These are phyloP conservation scores for Xenentodon cancila DNA, from an alignment of 2,797 vertebrate species.

Conservation along the genomic window DNA sequence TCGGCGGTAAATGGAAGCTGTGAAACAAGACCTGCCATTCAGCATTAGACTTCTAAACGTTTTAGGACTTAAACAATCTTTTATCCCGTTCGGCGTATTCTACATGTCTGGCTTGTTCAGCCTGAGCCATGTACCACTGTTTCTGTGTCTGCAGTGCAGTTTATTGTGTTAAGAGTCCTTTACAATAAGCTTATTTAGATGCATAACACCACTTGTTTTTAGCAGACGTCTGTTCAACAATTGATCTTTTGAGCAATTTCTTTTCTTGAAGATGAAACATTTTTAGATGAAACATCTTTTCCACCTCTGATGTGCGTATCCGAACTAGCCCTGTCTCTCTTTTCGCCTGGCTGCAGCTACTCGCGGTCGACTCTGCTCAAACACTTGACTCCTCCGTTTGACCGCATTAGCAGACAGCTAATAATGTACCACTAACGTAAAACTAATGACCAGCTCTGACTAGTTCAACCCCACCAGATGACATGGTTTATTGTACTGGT, in stretches of 20 bases:
- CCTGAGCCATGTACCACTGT: slow-evolving; percentile 13
- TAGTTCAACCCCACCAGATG: no score
- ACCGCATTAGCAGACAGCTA: not conserved
- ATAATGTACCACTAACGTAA: not conserved
- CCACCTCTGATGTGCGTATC: not conserved
- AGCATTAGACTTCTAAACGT: slow-evolving; percentile 61
- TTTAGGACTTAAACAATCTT: slow-evolving; percentile 33
- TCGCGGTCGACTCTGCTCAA: not conserved
- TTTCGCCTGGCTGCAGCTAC: not conserved
- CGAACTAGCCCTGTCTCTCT: not conserved
- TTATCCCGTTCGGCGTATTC: slow-evolving; percentile 23
- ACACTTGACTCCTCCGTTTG: not conserved
- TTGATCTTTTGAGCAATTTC: not conserved
- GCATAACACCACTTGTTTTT: no score
- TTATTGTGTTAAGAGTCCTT: slow-evolving; percentile 15
- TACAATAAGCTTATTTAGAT: not conserved
- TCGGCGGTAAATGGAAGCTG: slow-evolving; percentile 49
- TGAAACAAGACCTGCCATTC: slow-evolving; percentile 62
- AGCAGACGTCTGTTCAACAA: no score
- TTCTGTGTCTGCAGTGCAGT: not conserved
- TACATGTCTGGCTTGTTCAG: slow-evolving; percentile 11
- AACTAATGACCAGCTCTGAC: not conserved
- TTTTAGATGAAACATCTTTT: not conserved
- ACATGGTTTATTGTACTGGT: no score
- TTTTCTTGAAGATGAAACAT: no score